Evolutionary conservation across 1,140 invertebrate genomes (phyloP).

Genomic region (Uloborus diversus): DNA sequence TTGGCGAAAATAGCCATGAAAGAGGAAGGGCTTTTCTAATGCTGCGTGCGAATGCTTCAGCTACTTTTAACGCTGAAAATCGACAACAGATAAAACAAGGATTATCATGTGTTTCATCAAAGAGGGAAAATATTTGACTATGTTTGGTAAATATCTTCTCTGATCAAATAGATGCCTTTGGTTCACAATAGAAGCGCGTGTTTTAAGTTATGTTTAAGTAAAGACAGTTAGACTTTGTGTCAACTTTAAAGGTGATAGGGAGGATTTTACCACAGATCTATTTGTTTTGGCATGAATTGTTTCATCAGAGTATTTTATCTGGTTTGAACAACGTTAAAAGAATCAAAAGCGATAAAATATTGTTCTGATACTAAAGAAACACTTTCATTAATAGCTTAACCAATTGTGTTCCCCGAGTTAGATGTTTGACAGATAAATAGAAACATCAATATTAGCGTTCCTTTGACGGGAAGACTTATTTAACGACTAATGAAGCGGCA

Average conservation of each 20-base stretch:
- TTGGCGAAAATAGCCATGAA: too few species aligned
- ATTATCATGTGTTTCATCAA: constrained; percentile 11
- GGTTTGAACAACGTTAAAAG: not conserved
- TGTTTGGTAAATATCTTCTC: constrained; percentile 10
- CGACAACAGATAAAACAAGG: constrained; percentile 1
- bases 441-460: too few species aligned
- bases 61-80: too few species aligned
- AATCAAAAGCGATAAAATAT: not conserved
- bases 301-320: not conserved
- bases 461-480: too few species aligned
- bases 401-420: too few species aligned
- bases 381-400: too few species aligned
- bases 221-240: not conserved
- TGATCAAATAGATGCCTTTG: constrained; percentile 11
- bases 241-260: not conserved
- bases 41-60: too few species aligned
- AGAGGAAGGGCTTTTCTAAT: too few species aligned
- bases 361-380: too few species aligned
- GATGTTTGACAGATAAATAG: too few species aligned
- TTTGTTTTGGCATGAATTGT: not conserved
- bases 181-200: not conserved
- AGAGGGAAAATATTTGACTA: constrained; percentile 1
- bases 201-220: not conserved
- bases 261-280: too few species aligned
- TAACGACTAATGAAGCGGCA: too few species aligned